These are phyloP conservation scores for Siderastrea siderea DNA, from an alignment of 92 coral and sea anemone species.

Conservation along the genomic window DNA sequence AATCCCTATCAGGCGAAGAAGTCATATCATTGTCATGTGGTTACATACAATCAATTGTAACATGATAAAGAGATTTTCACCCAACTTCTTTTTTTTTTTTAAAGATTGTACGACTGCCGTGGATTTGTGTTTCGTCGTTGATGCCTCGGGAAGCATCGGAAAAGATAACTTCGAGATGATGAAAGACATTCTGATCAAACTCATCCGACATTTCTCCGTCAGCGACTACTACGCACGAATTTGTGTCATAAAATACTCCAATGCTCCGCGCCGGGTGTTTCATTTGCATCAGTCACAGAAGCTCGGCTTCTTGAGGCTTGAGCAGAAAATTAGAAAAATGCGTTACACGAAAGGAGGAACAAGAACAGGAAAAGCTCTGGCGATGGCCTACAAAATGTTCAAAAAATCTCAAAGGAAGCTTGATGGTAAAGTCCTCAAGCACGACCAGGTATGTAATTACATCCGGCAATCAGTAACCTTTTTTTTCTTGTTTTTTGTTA, in stretches of 20 bases:
- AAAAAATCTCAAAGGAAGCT: background rate
- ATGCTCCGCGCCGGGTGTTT: background rate
- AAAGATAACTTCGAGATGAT: background rate
- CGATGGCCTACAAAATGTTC: slow-evolving; percentile 10
- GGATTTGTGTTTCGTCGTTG: slow-evolving; percentile 34
- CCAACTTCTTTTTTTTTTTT: background rate
- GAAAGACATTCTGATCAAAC: background rate
- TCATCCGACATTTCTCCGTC: slow-evolving; percentile 34
- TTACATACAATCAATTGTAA: too few species aligned
- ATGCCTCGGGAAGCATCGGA: slow-evolving; percentile 49
- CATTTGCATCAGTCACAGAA: background rate
- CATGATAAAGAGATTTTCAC: too few species aligned
- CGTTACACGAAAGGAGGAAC: slow-evolving; percentile 5
- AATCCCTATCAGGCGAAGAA: too few species aligned
- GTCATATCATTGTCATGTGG: too few species aligned
- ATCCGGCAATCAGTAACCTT: too few species aligned
- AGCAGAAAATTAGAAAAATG: background rate
- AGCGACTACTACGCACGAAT: slow-evolving; percentile 10
- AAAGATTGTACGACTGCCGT: slow-evolving; percentile 42
- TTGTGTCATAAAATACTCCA: slow-evolving; percentile 25
- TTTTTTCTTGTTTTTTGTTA: background rate
- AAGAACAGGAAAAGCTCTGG: slow-evolving; percentile 23
- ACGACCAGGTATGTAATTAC: slow-evolving; percentile 13
- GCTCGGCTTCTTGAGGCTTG: background rate
- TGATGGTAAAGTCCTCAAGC: background rate